Conservation (phyloP, 2,113 vertebrate genomes). For the Caloenas nicobarica region DNA sequence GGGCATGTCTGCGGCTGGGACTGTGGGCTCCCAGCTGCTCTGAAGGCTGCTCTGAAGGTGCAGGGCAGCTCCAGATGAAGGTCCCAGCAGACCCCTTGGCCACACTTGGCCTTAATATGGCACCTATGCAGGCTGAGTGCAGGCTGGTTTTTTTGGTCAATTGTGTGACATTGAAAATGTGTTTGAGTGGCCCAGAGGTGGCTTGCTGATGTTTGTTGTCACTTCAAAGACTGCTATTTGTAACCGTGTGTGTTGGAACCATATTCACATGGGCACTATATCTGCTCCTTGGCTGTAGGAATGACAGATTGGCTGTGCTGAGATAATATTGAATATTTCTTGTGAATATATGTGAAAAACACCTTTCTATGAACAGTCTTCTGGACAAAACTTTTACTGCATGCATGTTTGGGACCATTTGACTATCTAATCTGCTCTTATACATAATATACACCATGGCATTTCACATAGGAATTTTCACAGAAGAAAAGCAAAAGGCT, state of each 20-base stretch:
- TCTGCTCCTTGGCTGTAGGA: neutral
- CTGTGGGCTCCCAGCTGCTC: neutral
- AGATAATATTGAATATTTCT: rapidly evolving
- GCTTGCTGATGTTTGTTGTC: neutral
- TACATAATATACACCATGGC: neutral
- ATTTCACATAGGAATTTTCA: neutral
- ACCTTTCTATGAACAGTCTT: neutral
- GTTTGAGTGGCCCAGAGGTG: neutral
- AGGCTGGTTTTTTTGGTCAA: neutral
- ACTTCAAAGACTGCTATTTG: neutral
- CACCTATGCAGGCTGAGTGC: neutral
- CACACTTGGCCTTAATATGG: rapidly evolving
- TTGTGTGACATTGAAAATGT: neutral
- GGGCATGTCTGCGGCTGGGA: neutral
- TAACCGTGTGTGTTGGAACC: neutral
- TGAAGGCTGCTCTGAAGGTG: neutral
- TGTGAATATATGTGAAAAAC: neutral
- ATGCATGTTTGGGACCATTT: neutral
- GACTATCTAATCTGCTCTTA: neutral
- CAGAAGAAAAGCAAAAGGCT: neutral
- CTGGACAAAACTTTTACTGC: neutral
- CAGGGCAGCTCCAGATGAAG: neutral
- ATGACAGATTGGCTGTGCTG: rapidly evolving
- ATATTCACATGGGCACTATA: neutral
- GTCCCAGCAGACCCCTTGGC: neutral